Base-by-base conservation (phyloP, 1,140 invertebrate genomes). In the Ctenoplectra terminalis region DNA sequence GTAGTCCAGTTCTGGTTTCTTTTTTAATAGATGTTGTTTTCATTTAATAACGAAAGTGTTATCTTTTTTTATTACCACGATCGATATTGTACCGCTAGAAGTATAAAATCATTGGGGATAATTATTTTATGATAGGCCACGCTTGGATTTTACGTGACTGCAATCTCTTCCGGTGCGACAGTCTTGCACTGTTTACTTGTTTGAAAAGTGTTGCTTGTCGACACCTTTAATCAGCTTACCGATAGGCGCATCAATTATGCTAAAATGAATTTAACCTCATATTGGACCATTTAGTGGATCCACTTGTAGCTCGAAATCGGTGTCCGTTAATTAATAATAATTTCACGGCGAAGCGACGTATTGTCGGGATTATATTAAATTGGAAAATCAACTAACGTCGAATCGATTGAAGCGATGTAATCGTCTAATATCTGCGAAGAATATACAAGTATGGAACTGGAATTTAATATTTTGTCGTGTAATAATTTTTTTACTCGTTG, bases 221-320 rank as follows among this genome's bases (percentile, higher is more conserved):
- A 70, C 37, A 61, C 40, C 13, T 61, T 43, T 56, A 75, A 72
- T 66, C 52, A 71, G 48, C 43, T 64, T 63, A 81, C 48, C 34
- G 66, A 54, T 76, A 54, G 72, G 67, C 46, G 7, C 50, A 72
- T 52, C 81, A 80, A 83, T 85, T 80, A 76, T 61, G n/a, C 13
- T 26, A 20, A 72, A 78, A 37, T 61, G 31, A 58, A 70, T 40
- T 34, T 50, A 34, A 74, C 15, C 61, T 50, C 40, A 4, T 79
- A 78, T 64, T 64, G 17, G 15, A 6, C 4, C 37, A 54, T 40
- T 15, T 23, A 56, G 64, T 69, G 37, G 13, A 54, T 11, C 20
- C 43, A 54, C 82, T 40, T 52, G 15, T 2, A 40, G 54, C 20
- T 31, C 29, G 17, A 37, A 40, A 34, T 56, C 23, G 4, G 6